These are phyloP conservation scores for Thomomys bottae DNA, from an alignment of 2,113 vertebrate species.

Conservation along the genomic window DNA sequence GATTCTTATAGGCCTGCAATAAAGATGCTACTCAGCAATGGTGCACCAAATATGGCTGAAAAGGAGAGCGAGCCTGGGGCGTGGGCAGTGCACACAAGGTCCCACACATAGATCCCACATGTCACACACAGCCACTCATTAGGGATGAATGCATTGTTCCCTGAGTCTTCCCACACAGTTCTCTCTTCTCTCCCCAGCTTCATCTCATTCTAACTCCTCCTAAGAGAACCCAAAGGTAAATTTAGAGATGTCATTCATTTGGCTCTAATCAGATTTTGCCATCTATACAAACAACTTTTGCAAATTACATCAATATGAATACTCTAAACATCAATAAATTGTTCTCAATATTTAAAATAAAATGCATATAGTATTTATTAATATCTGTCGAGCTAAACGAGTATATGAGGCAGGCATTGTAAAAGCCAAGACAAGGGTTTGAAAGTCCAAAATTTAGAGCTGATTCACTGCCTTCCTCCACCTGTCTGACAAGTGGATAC, in stretches of 20 bases:
- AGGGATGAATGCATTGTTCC: accelerated
- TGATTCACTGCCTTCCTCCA: not conserved
- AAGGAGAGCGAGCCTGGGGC: accelerated
- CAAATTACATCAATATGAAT: not conserved
- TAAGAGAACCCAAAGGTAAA: not conserved
- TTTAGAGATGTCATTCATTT: not conserved
- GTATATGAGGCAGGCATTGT: not conserved
- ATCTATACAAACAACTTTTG: not conserved
- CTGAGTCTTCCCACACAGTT: not conserved
- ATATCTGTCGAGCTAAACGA: not conserved
- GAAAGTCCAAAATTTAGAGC: not conserved
- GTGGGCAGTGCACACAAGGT: not conserved
- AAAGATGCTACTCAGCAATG: not conserved
- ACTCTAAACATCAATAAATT: not conserved
- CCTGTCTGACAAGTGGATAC: not conserved
- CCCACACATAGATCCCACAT: not conserved
- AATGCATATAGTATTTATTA: not conserved
- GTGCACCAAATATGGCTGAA: not conserved
- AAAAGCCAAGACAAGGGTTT: not conserved
- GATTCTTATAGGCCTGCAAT: not conserved
- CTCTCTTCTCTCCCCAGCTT: not conserved
- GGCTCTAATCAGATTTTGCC: not conserved
- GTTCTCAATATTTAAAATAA: not conserved
- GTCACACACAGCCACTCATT: accelerated
- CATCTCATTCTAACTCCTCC: not conserved